Conservation (phyloP, 2,797 vertebrate species). For the Nannoperca obscura region DNA sequence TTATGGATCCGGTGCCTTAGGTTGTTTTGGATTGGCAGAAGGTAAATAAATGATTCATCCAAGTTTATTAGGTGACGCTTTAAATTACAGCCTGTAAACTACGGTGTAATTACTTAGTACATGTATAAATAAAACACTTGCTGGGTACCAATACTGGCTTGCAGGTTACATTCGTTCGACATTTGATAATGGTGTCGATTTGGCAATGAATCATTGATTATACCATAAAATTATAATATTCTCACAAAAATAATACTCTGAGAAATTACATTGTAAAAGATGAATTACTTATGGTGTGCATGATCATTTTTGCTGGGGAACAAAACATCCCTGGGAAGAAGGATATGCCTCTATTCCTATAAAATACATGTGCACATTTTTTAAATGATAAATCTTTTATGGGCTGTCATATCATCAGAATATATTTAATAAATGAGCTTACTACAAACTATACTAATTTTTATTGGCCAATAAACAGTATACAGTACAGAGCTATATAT, state of each 20-base stretch:
- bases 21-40: conserved; percentile 7
- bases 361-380: neutral
- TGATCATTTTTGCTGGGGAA: neutral
- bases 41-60: neutral
- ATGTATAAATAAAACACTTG: neutral
- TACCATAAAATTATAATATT: neutral
- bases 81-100: neutral
- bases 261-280: neutral
- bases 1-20: neutral
- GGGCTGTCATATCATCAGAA: neutral
- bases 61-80: conserved; percentile 4
- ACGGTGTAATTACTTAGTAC: neutral
- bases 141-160: neutral
- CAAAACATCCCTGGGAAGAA: neutral
- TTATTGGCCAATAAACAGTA: neutral
- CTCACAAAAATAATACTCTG: neutral
- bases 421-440: neutral
- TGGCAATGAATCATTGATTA: neutral
- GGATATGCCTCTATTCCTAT: neutral
- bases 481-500: neutral
- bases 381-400: neutral
- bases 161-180: no score
- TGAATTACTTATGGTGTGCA: neutral
- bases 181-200: neutral
- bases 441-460: neutral